phyloP scores from a whole-genome alignment of 2,888 invertebrate genomes.

The Acanthosepion pharaonis region DNA sequence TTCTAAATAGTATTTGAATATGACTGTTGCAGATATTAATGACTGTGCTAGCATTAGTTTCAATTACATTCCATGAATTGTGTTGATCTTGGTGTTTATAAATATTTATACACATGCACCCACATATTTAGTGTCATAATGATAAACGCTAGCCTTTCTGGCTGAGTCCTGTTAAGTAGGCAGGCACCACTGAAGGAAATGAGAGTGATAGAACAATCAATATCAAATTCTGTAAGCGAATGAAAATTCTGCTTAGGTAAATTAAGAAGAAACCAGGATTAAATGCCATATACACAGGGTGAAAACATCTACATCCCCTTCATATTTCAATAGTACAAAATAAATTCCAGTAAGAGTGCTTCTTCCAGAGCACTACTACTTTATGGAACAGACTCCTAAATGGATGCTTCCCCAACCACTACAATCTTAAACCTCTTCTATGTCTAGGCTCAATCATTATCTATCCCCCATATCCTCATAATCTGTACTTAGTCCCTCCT shows the following conservation, averaged over 20 bases:
- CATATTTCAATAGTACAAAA: too few species aligned
- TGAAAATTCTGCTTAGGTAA: not conserved
- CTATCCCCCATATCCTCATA: too few species aligned
- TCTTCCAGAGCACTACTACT: too few species aligned
- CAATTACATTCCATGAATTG: constrained; percentile 8
- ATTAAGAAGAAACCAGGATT: not conserved
- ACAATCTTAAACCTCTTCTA: too few species aligned
- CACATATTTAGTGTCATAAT: constrained; percentile 2
- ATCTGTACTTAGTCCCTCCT: too few species aligned
- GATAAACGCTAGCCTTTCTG: not conserved
- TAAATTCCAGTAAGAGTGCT: too few species aligned
- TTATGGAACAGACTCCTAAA: too few species aligned
- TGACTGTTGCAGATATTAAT: not conserved
- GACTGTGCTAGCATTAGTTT: constrained; percentile 6
- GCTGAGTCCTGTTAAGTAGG: not conserved
- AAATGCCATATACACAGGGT: not conserved
- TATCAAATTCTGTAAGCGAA: not conserved
- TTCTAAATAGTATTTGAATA: constrained; percentile 33
- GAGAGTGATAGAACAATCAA: not conserved
- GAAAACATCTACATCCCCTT: too few species aligned
- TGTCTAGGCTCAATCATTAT: too few species aligned
- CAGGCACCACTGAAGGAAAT: not conserved
- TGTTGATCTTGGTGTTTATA: constrained; percentile 23
- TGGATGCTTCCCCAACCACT: too few species aligned
- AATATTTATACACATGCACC: constrained; percentile 21